Conservation (phyloP, 2,888 invertebrate species). For the Ariolimax columbianus region DNA sequence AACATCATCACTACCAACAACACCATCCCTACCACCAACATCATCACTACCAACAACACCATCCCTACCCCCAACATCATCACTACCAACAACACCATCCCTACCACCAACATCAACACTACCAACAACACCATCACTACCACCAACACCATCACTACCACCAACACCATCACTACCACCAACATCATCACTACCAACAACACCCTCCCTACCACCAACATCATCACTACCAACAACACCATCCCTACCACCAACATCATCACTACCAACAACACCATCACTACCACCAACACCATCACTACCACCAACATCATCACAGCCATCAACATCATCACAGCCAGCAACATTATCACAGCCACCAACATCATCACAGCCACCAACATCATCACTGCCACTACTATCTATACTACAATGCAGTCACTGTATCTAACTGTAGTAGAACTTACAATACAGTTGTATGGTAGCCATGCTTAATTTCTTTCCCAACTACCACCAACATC, state of each 20-base stretch:
- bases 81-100: neutral
- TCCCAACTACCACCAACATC: too few species aligned
- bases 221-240: neutral
- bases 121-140: too few species aligned
- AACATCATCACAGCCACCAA: neutral
- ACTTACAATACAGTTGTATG: too few species aligned
- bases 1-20: too few species aligned
- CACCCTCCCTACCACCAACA: too few species aligned
- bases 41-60: neutral
- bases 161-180: neutral
- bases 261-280: neutral
- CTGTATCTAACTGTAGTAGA: too few species aligned
- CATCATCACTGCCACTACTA: neutral
- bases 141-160: neutral
- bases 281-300: neutral
- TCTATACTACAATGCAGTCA: too few species aligned
- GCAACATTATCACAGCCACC: neutral
- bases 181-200: neutral
- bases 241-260: neutral
- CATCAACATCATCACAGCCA: too few species aligned
- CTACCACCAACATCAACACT: neutral
- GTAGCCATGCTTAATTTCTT: too few species aligned
- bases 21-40: neutral
- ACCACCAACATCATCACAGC: neutral
- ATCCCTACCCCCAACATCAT: too few species aligned